Conservation (phyloP, 2,113 vertebrate genomes). For the Catharus bicknelli region DNA sequence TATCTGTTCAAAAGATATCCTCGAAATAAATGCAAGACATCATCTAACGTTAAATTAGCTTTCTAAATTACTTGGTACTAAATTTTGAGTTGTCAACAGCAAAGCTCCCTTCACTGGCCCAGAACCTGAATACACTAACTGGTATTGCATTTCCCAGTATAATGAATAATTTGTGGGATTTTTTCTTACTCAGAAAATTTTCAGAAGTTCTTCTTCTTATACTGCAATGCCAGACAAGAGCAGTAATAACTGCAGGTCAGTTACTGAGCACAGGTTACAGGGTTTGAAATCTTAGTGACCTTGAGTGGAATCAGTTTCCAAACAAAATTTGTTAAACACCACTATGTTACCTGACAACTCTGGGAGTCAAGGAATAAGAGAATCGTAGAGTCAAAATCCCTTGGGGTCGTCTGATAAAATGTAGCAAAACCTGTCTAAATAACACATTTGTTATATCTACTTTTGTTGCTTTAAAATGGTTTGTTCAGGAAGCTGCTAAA, state of each 20-base stretch:
- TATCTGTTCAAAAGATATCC: background rate
- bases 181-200: background rate
- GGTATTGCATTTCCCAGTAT: background rate
- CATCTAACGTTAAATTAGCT: background rate
- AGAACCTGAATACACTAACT: background rate
- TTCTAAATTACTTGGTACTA: background rate
- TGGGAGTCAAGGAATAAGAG: slow-evolving; percentile 24
- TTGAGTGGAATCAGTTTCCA: slow-evolving; percentile 48
- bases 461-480: slow-evolving; percentile 42
- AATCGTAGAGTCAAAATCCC: slow-evolving; percentile 34
- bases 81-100: background rate
- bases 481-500: slow-evolving; percentile 20
- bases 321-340: slow-evolving; percentile 56
- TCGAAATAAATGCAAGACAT: background rate
- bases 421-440: slow-evolving; percentile 53
- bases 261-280: background rate
- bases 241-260: background rate
- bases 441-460: slow-evolving; percentile 54
- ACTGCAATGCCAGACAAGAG: background rate
- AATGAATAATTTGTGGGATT: background rate
- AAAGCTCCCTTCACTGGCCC: background rate
- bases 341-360: slow-evolving; percentile 36
- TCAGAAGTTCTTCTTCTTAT: background rate
- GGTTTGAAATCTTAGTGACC: slow-evolving; percentile 36
- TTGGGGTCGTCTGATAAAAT: slow-evolving; percentile 52